phyloP scores from a whole-genome alignment of 2,797 vertebrate species.

The Etheostoma nigrum region DNA sequence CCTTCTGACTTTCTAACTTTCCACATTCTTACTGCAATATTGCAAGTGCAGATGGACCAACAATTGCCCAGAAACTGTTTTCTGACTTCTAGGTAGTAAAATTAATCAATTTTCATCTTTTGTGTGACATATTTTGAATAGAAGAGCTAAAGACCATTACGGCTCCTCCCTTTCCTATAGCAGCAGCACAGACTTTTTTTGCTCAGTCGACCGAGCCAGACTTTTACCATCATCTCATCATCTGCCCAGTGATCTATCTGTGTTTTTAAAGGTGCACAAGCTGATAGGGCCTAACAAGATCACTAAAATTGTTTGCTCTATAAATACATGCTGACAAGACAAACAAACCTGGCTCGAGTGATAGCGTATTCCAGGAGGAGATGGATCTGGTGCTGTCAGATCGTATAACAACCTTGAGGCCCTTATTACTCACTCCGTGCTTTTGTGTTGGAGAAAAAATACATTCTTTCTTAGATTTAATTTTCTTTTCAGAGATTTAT shows the following conservation, averaged over 20 bases:
- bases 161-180: slow-evolving; percentile 38
- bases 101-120: slow-evolving; percentile 23
- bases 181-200: slow-evolving; percentile 64
- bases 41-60: slow-evolving; percentile 2
- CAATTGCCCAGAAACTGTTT: slow-evolving; percentile 9
- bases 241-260: slow-evolving; percentile 69
- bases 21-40: slow-evolving; percentile 22
- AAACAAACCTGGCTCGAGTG: slow-evolving; percentile 54
- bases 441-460: slow-evolving; percentile 41
- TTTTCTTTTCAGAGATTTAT: slow-evolving; percentile 7
- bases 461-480: slow-evolving; percentile 12
- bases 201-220: slow-evolving; percentile 60
- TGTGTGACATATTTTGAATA: slow-evolving; percentile 24
- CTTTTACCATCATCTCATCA: slow-evolving; percentile 45
- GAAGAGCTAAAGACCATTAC: slow-evolving; percentile 12
- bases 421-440: slow-evolving; percentile 31
- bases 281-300: slow-evolving; percentile 67
- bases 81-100: not conserved
- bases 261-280: slow-evolving; percentile 68
- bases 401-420: slow-evolving; percentile 41
- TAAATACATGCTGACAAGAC: slow-evolving; percentile 71
- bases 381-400: slow-evolving; percentile 51
- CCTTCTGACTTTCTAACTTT: slow-evolving; percentile 32
- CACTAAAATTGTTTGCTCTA: slow-evolving; percentile 67
- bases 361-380: slow-evolving; percentile 37